Conservation (phyloP, 2,113 vertebrate species). For the Zonotrichia leucophrys region DNA sequence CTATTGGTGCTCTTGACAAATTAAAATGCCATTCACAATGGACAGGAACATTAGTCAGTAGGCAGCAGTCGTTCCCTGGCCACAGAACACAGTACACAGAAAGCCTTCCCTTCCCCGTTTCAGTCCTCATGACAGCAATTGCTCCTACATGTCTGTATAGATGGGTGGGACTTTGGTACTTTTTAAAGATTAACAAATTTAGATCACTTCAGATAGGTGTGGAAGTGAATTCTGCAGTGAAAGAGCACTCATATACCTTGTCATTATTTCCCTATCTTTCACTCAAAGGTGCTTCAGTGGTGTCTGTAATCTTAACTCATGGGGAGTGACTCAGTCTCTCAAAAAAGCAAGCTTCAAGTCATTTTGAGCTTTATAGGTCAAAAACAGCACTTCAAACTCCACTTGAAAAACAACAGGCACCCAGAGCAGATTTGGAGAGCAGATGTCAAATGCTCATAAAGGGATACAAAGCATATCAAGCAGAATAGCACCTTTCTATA, state of each 20-base stretch:
- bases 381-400: slow-evolving; percentile 50
- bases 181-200: slow-evolving; percentile 51
- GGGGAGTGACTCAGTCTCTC: slow-evolving; percentile 43
- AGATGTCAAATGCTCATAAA: slow-evolving; percentile 62
- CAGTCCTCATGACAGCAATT: neutral
- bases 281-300: slow-evolving; percentile 7
- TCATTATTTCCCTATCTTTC: slow-evolving; percentile 40
- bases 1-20: slow-evolving; percentile 47
- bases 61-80: neutral
- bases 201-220: slow-evolving; percentile 28
- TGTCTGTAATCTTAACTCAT: slow-evolving; percentile 54
- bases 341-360: slow-evolving; percentile 35
- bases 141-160: neutral
- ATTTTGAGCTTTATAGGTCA: slow-evolving; percentile 66
- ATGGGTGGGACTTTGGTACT: neutral
- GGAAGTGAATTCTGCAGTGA: slow-evolving; percentile 32
- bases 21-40: slow-evolving; percentile 56
- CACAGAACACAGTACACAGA: neutral
- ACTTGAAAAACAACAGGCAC: slow-evolving; percentile 53
- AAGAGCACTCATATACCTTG: slow-evolving; percentile 14
- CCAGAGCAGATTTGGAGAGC: slow-evolving; percentile 51
- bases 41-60: slow-evolving; percentile 47
- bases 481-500: slow-evolving; percentile 15
- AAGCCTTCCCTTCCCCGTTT: slow-evolving; percentile 1
- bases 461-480: slow-evolving; percentile 32